These are phyloP conservation scores for Morelia viridis DNA, from an alignment of 2,797 vertebrate genomes.

Conservation along the genomic window DNA sequence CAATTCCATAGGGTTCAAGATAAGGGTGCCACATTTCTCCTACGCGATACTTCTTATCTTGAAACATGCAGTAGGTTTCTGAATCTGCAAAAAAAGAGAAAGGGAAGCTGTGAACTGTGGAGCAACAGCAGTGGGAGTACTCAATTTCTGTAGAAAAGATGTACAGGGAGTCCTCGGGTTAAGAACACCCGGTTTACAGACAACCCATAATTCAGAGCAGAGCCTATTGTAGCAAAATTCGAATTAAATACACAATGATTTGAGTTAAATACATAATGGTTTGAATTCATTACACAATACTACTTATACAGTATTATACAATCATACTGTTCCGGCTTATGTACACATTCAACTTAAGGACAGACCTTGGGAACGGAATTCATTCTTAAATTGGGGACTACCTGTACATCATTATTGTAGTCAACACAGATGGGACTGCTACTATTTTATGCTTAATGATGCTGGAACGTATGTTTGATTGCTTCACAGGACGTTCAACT, in stretches of 20 bases:
- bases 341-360: too few species aligned
- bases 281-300: too few species aligned
- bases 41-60: constrained; percentile 81
- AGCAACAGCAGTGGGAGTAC: background rate
- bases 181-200: too few species aligned
- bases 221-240: too few species aligned
- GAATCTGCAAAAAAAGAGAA: constrained; percentile 71
- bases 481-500: background rate
- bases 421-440: background rate
- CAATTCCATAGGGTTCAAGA: constrained; percentile 80
- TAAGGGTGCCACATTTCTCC: constrained; percentile 83
- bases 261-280: too few species aligned
- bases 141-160: background rate
- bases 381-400: too few species aligned
- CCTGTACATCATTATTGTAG: background rate
- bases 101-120: background rate
- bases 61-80: constrained; percentile 79
- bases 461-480: background rate
- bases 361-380: too few species aligned
- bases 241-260: too few species aligned
- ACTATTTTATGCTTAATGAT: background rate
- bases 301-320: too few species aligned
- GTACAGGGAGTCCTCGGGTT: background rate
- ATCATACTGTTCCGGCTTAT: too few species aligned
- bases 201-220: too few species aligned